phyloP scores from a whole-genome alignment of 2,888 invertebrate genomes.

The Sesia bembeciformis region DNA sequence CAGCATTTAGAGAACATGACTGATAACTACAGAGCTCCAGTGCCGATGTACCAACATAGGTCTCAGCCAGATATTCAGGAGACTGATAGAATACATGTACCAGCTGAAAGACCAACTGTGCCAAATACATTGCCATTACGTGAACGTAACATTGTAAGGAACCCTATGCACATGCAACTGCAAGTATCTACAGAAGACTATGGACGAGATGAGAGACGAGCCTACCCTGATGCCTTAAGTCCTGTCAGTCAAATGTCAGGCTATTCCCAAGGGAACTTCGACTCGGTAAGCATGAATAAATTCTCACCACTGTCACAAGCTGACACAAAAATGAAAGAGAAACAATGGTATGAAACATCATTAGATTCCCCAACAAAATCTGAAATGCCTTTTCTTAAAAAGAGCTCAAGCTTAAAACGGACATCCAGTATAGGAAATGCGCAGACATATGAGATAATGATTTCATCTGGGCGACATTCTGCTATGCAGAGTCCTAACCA shows the following conservation, averaged over 20 bases:
- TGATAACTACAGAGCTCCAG: slow-evolving; percentile 42
- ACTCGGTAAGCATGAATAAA: slow-evolving; percentile 56
- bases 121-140: slow-evolving; percentile 58
- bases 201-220: slow-evolving; percentile 37
- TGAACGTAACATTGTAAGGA: slow-evolving; percentile 48
- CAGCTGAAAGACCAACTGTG: slow-evolving; percentile 43
- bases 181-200: slow-evolving; percentile 65
- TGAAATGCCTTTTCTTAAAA: slow-evolving; percentile 42
- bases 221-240: slow-evolving; percentile 49
- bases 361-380: slow-evolving; percentile 73
- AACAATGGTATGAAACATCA: slow-evolving; percentile 82
- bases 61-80: slow-evolving; percentile 64
- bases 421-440: slow-evolving; percentile 73
- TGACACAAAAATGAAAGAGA: slow-evolving; percentile 68
- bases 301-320: slow-evolving; percentile 56
- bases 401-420: slow-evolving; percentile 63
- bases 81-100: slow-evolving; percentile 33
- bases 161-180: slow-evolving; percentile 53
- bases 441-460: slow-evolving; percentile 62
- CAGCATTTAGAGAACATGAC: slow-evolving; percentile 58
- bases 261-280: slow-evolving; percentile 51
- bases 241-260: slow-evolving; percentile 61
- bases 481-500: slow-evolving; percentile 60
- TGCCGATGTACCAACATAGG: slow-evolving; percentile 47
- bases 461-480: slow-evolving; percentile 56